Evolutionary conservation across 2,888 invertebrate genomes (phyloP).

Genomic region (Drosophila stalkeri): DNA sequence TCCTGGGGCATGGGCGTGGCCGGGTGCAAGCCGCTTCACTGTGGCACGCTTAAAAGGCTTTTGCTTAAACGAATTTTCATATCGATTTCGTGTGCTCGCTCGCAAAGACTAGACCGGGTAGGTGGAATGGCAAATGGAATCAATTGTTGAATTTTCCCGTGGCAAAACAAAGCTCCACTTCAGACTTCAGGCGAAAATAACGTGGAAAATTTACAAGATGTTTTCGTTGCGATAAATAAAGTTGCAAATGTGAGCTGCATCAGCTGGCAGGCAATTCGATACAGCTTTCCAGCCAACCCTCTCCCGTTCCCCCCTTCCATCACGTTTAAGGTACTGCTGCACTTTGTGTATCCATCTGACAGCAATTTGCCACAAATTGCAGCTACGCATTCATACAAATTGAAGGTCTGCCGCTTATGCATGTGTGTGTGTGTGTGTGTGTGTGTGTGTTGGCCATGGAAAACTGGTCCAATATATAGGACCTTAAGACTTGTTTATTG

Average conservation of each 20-base stretch:
- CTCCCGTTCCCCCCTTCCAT: neutral
- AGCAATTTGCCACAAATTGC: slow-evolving; percentile 77
- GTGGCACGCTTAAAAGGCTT: slow-evolving; percentile 60
- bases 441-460: slow-evolving; percentile 23
- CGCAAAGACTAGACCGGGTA: slow-evolving; percentile 18
- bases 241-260: slow-evolving; percentile 77
- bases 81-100: slow-evolving; percentile 61
- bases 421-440: neutral
- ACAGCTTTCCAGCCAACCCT: no score
- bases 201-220: slow-evolving; percentile 80
- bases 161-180: slow-evolving; percentile 22
- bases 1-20: slow-evolving; percentile 61
- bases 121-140: slow-evolving; percentile 73
- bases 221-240: slow-evolving; percentile 80
- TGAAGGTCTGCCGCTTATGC: slow-evolving; percentile 41
- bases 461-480: slow-evolving; percentile 66
- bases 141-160: slow-evolving; percentile 75
- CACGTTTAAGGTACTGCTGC: slow-evolving; percentile 7
- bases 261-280: slow-evolving; percentile 54
- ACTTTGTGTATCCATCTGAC: slow-evolving; percentile 51
- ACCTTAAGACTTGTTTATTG: slow-evolving; percentile 77
- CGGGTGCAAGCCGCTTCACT: neutral
- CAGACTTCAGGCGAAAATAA: slow-evolving; percentile 66
- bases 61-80: slow-evolving; percentile 80
- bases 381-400: slow-evolving; percentile 76